Evolutionary conservation across 2,888 invertebrate genomes (phyloP).

Genomic region (Sphecodes monilicornis): DNA sequence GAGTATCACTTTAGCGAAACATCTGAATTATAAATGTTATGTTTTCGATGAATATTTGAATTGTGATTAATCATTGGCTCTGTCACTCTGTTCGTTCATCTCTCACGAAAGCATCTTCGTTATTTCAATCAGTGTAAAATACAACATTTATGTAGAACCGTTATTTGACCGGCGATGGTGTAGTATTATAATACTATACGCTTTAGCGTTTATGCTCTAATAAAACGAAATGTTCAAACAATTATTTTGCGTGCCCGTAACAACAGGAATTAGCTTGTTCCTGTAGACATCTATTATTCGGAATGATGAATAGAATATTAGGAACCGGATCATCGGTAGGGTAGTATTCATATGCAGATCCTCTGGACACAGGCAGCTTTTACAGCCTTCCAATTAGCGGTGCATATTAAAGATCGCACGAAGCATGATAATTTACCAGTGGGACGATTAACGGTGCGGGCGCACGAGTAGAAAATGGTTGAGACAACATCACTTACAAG

Average conservation of each 20-base stretch:
- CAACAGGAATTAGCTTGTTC: slow-evolving; percentile 2
- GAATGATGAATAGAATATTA: neutral
- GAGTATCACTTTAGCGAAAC: too few relatives aligned
- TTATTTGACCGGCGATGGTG: neutral
- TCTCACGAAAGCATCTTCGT: too few relatives aligned
- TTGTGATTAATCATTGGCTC: too few relatives aligned
- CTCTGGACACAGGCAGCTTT: slow-evolving; percentile 3
- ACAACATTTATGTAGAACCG: neutral
- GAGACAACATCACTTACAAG: slow-evolving; percentile 36
- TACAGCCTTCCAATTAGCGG: slow-evolving; percentile 41
- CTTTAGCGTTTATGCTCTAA: neutral
- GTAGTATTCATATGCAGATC: slow-evolving; percentile 6
- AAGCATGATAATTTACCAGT: slow-evolving; percentile 50
- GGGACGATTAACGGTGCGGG: slow-evolving; percentile 57
- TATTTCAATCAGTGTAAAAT: too few relatives aligned
- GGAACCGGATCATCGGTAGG: slow-evolving; percentile 26
- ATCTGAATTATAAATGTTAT: too few relatives aligned
- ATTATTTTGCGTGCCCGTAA: slow-evolving; percentile 3
- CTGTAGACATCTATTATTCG: slow-evolving; percentile 1
- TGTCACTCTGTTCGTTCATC: too few relatives aligned
- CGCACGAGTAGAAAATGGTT: slow-evolving; percentile 43
- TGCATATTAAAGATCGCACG: slow-evolving; percentile 32
- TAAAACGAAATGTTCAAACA: neutral
- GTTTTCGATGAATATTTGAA: too few relatives aligned
- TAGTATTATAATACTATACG: too few relatives aligned